Evolutionary conservation across 2,113 vertebrate genomes (phyloP).

Genomic region (Protobothrops mucrosquamatus): DNA sequence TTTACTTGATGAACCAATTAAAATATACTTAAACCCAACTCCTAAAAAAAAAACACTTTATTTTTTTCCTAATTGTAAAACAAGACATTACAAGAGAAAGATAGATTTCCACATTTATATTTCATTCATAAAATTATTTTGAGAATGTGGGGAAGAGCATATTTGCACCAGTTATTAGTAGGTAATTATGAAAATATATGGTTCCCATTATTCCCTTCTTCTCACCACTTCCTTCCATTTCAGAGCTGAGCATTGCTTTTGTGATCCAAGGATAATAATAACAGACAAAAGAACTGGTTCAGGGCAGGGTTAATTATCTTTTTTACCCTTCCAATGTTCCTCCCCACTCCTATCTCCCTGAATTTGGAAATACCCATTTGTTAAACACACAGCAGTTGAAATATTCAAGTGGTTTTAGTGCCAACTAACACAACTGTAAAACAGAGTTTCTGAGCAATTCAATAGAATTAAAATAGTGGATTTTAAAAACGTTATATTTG

Average conservation of each 20-base stretch:
- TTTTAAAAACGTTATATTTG: not conserved
- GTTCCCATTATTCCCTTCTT: not conserved
- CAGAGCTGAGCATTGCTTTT: not conserved
- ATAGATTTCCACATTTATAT: not conserved
- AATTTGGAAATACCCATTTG: not conserved
- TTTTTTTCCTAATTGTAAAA: not conserved
- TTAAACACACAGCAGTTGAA: not conserved
- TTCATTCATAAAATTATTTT: not conserved
- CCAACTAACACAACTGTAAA: not conserved
- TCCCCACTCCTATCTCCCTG: not conserved
- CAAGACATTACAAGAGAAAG: not conserved
- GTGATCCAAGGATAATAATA: not conserved
- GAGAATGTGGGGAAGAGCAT: too few relatives aligned
- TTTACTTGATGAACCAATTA: not conserved
- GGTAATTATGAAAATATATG: not conserved
- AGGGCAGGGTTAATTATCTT: not conserved
- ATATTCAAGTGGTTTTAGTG: not conserved
- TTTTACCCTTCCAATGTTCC: not conserved
- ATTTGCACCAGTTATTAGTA: not conserved
- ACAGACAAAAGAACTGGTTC: not conserved
- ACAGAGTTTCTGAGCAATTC: not conserved
- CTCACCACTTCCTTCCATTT: not conserved
- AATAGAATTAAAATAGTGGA: not conserved
- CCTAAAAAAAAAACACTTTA: not conserved
- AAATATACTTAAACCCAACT: not conserved